Evolutionary conservation across 2,888 invertebrate species (phyloP).

Genomic region (Acleris laterana): DNA sequence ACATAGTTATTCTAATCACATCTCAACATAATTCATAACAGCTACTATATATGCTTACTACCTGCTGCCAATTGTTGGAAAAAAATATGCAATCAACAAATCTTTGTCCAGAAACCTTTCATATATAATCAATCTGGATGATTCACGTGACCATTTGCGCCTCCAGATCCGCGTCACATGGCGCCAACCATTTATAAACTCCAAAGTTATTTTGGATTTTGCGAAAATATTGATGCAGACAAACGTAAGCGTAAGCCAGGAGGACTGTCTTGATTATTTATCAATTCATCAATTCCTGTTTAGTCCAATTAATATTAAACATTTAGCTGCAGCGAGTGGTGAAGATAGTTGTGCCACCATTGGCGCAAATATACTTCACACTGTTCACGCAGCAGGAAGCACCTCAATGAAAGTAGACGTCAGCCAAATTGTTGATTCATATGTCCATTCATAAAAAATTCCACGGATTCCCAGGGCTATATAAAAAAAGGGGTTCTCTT

Average conservation of each 20-base stretch:
- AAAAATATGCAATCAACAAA: conserved; percentile 21
- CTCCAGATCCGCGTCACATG: conserved; percentile 28
- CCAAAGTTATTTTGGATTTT: conserved; percentile 31
- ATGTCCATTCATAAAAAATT: conserved; percentile 65
- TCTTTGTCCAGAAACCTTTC: conserved; percentile 13
- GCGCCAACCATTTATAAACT: conserved; percentile 43
- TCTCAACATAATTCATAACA: conserved; percentile 5
- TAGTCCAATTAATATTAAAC: too few species aligned
- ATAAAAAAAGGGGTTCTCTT: conserved; percentile 1
- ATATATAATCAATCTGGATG: conserved; percentile 25
- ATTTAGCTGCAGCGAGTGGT: neutral
- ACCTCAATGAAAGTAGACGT: conserved; percentile 59
- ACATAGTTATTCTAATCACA: conserved; percentile 19
- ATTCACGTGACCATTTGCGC: conserved; percentile 22
- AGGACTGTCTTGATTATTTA: neutral
- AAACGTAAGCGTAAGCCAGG: conserved; percentile 6
- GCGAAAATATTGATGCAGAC: conserved; percentile 26
- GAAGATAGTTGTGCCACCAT: conserved; percentile 47
- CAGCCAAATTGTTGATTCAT: conserved; percentile 72
- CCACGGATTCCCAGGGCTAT: conserved; percentile 11
- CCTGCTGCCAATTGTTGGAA: conserved; percentile 11
- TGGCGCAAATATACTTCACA: conserved; percentile 42
- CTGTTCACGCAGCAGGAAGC: conserved; percentile 9
- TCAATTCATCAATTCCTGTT: neutral
- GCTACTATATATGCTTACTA: neutral